phyloP scores from a whole-genome alignment of 2,888 invertebrate genomes.

The Apotomis turbidana region DNA sequence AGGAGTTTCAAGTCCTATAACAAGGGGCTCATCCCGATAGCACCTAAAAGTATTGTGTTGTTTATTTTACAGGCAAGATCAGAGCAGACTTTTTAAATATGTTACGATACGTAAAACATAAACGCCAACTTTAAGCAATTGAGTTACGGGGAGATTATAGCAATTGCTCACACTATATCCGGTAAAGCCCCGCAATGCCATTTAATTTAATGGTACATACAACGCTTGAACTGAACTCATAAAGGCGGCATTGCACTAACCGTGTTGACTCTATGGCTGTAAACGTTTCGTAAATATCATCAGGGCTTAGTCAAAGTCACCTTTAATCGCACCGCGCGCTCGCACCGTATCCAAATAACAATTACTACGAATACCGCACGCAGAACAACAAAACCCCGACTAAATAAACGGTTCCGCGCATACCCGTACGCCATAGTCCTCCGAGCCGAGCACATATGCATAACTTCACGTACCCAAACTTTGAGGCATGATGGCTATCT shows the following conservation, averaged over 20 bases:
- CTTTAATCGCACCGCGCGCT: constrained; percentile 47
- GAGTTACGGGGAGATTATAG: too few relatives aligned
- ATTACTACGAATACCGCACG: constrained; percentile 65
- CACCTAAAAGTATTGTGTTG: too few relatives aligned
- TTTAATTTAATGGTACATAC: constrained; percentile 17
- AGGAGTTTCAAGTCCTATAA: too few relatives aligned
- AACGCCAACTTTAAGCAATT: too few relatives aligned
- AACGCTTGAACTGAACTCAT: constrained; percentile 6
- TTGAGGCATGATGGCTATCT: constrained; percentile 61
- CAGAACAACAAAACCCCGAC: constrained; percentile 64
- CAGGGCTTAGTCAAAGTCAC: constrained; percentile 37
- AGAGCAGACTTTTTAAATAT: too few relatives aligned
- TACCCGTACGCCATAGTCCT: constrained; percentile 64
- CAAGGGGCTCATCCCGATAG: too few relatives aligned
- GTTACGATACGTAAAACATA: too few relatives aligned
- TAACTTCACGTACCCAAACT: constrained; percentile 45
- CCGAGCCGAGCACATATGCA: constrained; percentile 49
- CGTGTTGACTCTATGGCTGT: constrained; percentile 23
- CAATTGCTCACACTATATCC: not conserved
- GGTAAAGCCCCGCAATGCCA: constrained; percentile 7
- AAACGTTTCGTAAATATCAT: constrained; percentile 27
- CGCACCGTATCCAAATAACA: constrained; percentile 70
- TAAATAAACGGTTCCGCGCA: constrained; percentile 67
- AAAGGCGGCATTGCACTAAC: constrained; percentile 24
- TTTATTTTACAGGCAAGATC: too few relatives aligned